Percentiles rank a stretch among this genome's conserved stretches.
phyloP scores from a whole-genome alignment of 2,888 invertebrate genomes.

The Melanostoma scalare region DNA sequence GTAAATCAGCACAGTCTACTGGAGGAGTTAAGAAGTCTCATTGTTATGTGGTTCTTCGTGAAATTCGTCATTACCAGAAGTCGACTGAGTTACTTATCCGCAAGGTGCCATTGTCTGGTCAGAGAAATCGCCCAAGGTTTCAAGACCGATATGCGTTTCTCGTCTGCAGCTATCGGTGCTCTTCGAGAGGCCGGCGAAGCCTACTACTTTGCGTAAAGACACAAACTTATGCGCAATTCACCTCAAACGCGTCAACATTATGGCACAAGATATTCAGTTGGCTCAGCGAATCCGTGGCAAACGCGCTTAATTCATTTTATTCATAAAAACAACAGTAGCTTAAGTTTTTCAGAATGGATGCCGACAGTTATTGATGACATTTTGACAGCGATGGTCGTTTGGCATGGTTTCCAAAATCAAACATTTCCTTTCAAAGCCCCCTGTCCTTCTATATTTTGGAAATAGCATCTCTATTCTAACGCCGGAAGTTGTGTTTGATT shows the following conservation, averaged over 20 bases:
- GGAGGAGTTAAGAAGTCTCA: slow-evolving; percentile 98
- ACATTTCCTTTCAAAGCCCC: slow-evolving; percentile 46
- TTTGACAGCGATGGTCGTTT: slow-evolving; percentile 12
- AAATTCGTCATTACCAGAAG: slow-evolving; percentile 98
- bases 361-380: not conserved
- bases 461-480: slow-evolving; percentile 52
- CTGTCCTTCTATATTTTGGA: slow-evolving; percentile 33
- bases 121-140: slow-evolving; percentile 99
- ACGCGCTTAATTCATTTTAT: slow-evolving; percentile 87
- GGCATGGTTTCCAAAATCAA: slow-evolving; percentile 40
- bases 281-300: slow-evolving; percentile 97
- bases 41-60: slow-evolving; percentile 97
- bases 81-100: slow-evolving; percentile 97
- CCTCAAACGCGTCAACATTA: slow-evolving; percentile 97
- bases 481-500: slow-evolving; percentile 58
- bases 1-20: slow-evolving; percentile 96
- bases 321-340: slow-evolving; percentile 54
- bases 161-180: slow-evolving; percentile 96
- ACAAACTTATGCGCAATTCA: slow-evolving; percentile 98
- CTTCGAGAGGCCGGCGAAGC: slow-evolving; percentile 95
- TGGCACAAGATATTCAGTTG: slow-evolving; percentile 97
- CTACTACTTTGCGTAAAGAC: slow-evolving; percentile 96
- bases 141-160: slow-evolving; percentile 97
- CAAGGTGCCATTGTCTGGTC: slow-evolving; percentile 96
- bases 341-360: slow-evolving; percentile 63